Percentiles rank a stretch among this genome's conserved stretches.
Evolutionary conservation across 2,888 invertebrate species (phyloP).

Genomic region (Caprella mutica): DNA sequence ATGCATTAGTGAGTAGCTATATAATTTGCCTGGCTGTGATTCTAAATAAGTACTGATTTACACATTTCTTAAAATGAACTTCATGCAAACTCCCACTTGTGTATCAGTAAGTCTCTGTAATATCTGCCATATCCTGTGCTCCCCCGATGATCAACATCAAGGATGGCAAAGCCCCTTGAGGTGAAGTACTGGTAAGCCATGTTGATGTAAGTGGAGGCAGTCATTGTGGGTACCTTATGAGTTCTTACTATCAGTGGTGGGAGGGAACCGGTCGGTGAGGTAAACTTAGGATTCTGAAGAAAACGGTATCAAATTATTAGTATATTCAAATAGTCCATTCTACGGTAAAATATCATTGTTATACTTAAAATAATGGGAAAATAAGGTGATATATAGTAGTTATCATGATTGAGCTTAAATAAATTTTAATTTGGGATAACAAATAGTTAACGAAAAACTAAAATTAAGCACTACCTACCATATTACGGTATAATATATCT

Average conservation of each 20-base stretch:
- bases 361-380: too few species aligned
- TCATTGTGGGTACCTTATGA: constrained; percentile 20
- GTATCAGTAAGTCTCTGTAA: constrained; percentile 23
- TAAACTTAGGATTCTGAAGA: constrained; percentile 11
- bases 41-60: not conserved
- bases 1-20: not conserved
- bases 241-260: constrained; percentile 25
- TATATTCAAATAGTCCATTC: not conserved
- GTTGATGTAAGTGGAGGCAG: constrained; percentile 16
- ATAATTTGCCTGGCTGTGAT: not conserved
- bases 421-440: not conserved
- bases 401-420: not conserved
- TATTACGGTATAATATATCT: too few species aligned
- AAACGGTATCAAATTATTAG: not conserved
- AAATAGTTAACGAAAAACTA: not conserved
- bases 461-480: not conserved
- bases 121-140: constrained; percentile 29
- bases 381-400: too few species aligned
- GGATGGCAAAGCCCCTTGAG: constrained; percentile 27
- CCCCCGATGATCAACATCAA: constrained; percentile 32
- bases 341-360: too few species aligned
- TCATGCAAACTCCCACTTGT: constrained; percentile 9
- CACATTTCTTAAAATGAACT: not conserved
- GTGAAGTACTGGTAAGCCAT: constrained; percentile 29
- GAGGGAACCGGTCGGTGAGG: constrained; percentile 1